Evolutionary conservation across 2,113 vertebrate genomes (phyloP), one percentile per base, ranked within the genome.

Genomic region (Aptenodytes forsteri): DNA sequence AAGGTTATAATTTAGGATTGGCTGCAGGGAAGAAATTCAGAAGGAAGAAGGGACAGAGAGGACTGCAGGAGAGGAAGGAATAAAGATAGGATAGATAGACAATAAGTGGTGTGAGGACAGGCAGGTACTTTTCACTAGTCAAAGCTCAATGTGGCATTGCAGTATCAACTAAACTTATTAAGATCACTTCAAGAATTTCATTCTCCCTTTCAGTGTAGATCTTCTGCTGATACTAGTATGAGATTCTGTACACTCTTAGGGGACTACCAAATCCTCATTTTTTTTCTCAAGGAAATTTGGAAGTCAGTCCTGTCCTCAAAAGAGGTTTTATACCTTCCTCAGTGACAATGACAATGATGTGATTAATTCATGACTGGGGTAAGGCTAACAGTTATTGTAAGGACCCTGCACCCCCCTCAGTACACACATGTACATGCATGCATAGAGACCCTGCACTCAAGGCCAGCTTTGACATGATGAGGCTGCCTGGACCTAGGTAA

Each of bases 351-450:
- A 42, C 15, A 59, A 10, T 8, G 8, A 9, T 5, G 7, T 0
- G 2, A 70, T 56, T 78, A 75, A 56, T 66, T 78, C 3, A 58
- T 40, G 30, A 8, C 7, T n/a, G 14, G 16, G 4, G 4, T 72
- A 64, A 80, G 25, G 70, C 27, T 69, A 59, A 25, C 10, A 40
- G 12, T 55, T 72, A 12, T 13, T 55, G 7, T n/a, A 44, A 82
- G 1, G 5, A 73, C 4, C 1, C 10, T 30, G 6, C 13, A 11
- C 3, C 5, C 30, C 4, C 2, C 8, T 62, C 14, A 30, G 16
- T 69, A 56, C 1, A 5, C 6, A 4, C 2, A 6, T 1, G 3
- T 17, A 47, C 12, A 49, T 0, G 1, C 14, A 14, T 0, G 2
- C 4, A 13, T 2, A 25, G 13, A 40, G 3, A 62, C 5, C 6